Evolutionary conservation across 2,888 invertebrate genomes (phyloP), one percentile per base, ranked within the genome.

Genomic region (Aromia moschata): DNA sequence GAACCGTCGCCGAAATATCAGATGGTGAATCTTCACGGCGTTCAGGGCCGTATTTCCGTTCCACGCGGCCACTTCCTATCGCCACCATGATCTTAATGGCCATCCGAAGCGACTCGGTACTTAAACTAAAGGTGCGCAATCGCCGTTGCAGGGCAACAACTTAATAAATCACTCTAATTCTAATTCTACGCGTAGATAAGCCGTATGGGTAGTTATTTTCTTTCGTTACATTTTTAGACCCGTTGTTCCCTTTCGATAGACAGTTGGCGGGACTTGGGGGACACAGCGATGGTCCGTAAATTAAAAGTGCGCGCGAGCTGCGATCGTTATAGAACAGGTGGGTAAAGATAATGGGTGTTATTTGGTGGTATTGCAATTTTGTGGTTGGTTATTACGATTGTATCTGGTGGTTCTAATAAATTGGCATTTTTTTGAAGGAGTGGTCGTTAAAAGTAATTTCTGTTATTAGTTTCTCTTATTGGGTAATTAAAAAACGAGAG

Each of bases 1-100:
- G 69, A 69, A 68, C 72, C 71, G 71, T 70, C 72, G 71, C 71
- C 68, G 69, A 67, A 71, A 71, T 73, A 74, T 73, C 71, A 68
- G 69, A 70, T 68, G 70, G 70, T 67, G 71, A 70, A 75, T 75
- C 75, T 75, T 75, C 74, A 75, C 75, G 74, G 73, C 73, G 61
- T 69, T 70, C 72, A 71, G 67, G 69, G 68, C 66, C 69, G 70
- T 68, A 71, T 69, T 75, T 75, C 75, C 75, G 75, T 74, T 73
- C 72, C 62, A 69, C 70, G 69, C 69, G 71, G 69, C 64, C 65
- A 73, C 70, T 72, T 71, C 69, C 70, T 74, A 74, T 75, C 74
- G 68, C 61, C 61, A 60, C 61, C 63, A 65, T 69, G n/a, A 73
- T 74, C 73, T 73, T 73, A 74, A 74, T 74, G 71, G 73, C 71